phyloP scores from a whole-genome alignment of 2,888 invertebrate genomes.

The Cantharis flavilabris region DNA sequence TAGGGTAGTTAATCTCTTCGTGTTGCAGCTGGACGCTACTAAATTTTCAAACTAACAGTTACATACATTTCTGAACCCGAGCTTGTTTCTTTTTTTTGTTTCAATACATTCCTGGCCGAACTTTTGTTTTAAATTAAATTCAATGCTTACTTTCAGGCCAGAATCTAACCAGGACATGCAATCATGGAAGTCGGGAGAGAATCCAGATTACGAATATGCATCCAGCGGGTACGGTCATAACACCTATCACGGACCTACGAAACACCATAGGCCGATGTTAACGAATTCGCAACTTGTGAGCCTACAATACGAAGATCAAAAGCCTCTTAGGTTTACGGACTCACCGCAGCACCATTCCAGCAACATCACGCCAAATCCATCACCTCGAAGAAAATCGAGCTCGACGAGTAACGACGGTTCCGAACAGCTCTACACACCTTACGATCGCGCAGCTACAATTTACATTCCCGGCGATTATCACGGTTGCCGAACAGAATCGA shows the following conservation, averaged over 20 bases:
- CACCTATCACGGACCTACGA: conserved; percentile 87
- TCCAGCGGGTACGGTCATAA: conserved; percentile 75
- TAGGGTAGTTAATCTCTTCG: too few species aligned
- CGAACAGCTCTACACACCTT: conserved; percentile 56
- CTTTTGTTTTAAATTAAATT: not conserved
- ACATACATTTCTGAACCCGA: too few species aligned
- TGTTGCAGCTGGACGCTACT: too few species aligned
- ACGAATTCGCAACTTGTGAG: conserved; percentile 59
- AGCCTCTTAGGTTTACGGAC: conserved; percentile 75
- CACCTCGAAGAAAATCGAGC: conserved; percentile 75
- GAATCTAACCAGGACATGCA: conserved; percentile 49
- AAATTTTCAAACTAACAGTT: too few species aligned
- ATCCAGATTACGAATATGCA: conserved; percentile 62
- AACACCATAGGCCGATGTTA: conserved; percentile 71
- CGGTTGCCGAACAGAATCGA: conserved; percentile 45
- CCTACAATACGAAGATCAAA: conserved; percentile 62
- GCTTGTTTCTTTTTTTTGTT: too few species aligned
- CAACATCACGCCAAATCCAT: conserved; percentile 56
- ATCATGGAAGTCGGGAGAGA: conserved; percentile 48
- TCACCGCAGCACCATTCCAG: conserved; percentile 70
- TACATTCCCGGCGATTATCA: conserved; percentile 56
- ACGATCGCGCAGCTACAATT: conserved; percentile 57
- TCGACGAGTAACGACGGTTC: conserved; percentile 73
- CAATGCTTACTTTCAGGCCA: conserved; percentile 37
- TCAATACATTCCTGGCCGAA: too few species aligned